A percentile compares a stretch with the other conserved stretches of the same genome.
Conservation (phyloP, 2,797 vertebrate genomes). For the Pseudotriccus pelzelni region DNA sequence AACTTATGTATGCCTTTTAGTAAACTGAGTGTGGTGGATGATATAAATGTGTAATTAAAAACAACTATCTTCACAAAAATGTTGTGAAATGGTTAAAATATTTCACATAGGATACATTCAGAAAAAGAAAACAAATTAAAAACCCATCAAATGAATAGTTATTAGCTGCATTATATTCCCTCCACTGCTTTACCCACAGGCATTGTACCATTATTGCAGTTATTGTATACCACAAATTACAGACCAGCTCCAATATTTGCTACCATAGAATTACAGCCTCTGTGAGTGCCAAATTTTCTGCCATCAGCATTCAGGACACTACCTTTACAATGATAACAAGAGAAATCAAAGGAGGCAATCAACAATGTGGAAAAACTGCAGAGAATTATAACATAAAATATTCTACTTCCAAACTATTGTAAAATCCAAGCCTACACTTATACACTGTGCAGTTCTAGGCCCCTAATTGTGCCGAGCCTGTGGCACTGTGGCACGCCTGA, state of each 20-base stretch:
- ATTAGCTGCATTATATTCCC: constrained; percentile 30
- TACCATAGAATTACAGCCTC: neutral
- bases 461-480: neutral
- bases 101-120: neutral
- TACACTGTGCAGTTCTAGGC: neutral
- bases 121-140: neutral
- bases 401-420: neutral
- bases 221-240: constrained; percentile 38
- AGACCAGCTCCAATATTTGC: neutral
- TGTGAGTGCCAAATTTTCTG: neutral
- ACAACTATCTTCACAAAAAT: neutral
- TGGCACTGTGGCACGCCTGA: neutral
- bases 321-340: neutral
- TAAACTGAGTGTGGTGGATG: neutral
- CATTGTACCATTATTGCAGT: constrained; percentile 7
- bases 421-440: neutral
- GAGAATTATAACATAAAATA: neutral
- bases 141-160: neutral
- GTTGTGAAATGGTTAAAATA: neutral
- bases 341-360: neutral
- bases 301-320: neutral
- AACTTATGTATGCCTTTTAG: neutral
- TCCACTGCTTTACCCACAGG: constrained; percentile 19
- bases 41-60: neutral
- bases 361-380: neutral